Evolutionary conservation across 2,888 invertebrate species (phyloP), one percentile per base, ranked within the genome.

Genomic region (Crossocerus cetratus): DNA sequence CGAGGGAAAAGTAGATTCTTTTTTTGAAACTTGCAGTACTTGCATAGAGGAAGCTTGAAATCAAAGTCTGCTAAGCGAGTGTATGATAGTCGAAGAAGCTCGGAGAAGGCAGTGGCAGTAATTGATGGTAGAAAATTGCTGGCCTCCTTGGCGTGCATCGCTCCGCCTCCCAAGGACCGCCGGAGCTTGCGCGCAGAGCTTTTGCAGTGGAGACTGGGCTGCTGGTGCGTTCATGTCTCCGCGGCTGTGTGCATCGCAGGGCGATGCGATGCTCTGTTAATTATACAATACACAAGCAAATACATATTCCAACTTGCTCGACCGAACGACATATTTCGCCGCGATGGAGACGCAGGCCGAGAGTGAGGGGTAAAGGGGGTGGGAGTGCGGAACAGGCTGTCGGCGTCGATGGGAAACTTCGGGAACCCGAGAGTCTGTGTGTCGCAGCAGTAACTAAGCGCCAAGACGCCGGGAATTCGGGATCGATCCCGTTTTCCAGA

Each of bases 81-180:
- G 32, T 18, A 32, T 32, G 8, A 32, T 32, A 11, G 8, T 32
- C 32, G 32, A 32, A 32, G 5, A 32, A 32, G 32, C 32, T n/a
- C n/a, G n/a, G n/a, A n/a, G n/a, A n/a, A 32, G 11, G 49, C 49
- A 14, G 8, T 49, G 4, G 49, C 8, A 3, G 16, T 16, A 49
- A 49, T 14, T 49, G 44, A 32, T 54, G 54, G 45, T 43, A 65
- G 44, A 65, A 70, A 67, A 70, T 59, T 66, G 66, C 59, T 66
- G 23, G 55, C 44, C 66, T 21, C 66, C 66, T 59, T 67, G 58
- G 67, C 58, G 57, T 55, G 22, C 20, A 22, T 49, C 23, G 22
- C 3, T 20, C 42, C 60, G 55, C 45, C 23, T 59, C 66, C 59
- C 55, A 55, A 67, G 54, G 59, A 67, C 44, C 16, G 54, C 5